These are phyloP conservation scores for Teleogryllus occipitalis DNA, from an alignment of 1,140 invertebrate genomes.

Conservation along the genomic window DNA sequence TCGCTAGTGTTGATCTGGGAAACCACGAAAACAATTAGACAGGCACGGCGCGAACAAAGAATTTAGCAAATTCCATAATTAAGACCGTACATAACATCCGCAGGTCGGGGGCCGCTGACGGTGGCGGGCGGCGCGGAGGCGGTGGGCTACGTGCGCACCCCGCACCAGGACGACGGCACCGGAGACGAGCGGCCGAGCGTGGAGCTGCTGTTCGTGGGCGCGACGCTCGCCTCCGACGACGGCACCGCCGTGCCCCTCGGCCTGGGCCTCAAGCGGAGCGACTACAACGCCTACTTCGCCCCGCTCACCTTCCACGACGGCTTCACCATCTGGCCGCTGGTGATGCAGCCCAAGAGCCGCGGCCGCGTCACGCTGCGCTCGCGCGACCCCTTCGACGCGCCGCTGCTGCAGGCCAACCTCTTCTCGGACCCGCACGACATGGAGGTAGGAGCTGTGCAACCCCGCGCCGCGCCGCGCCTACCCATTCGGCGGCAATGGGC, in stretches of 20 bases:
- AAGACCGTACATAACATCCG: no score
- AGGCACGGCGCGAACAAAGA: no score
- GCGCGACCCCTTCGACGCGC: neutral
- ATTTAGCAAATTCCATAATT: no score
- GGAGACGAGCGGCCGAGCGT: conserved; percentile 60
- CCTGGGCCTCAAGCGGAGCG: neutral
- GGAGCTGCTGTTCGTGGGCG: conserved; percentile 56
- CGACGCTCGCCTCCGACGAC: conserved; percentile 44
- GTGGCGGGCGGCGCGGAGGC: neutral
- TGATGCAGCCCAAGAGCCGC: conserved; percentile 40
- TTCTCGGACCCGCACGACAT: neutral
- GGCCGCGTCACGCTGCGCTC: conserved; percentile 51
- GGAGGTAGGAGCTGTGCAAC: neutral
- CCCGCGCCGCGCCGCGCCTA: no score
- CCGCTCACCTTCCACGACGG: neutral
- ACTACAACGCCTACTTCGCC: neutral
- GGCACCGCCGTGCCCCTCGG: neutral
- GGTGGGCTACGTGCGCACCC: neutral
- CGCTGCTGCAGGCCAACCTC: neutral
- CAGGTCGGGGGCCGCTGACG: neutral
- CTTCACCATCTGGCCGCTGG: conserved; percentile 25
- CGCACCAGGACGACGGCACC: conserved; percentile 23
- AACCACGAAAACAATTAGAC: no score
- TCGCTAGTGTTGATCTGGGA: no score
- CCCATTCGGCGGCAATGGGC: no score